Evolutionary conservation across 2,888 invertebrate genomes (phyloP), one percentile per base, ranked within the genome.

Genomic region (Orthonevra nobilis): DNA sequence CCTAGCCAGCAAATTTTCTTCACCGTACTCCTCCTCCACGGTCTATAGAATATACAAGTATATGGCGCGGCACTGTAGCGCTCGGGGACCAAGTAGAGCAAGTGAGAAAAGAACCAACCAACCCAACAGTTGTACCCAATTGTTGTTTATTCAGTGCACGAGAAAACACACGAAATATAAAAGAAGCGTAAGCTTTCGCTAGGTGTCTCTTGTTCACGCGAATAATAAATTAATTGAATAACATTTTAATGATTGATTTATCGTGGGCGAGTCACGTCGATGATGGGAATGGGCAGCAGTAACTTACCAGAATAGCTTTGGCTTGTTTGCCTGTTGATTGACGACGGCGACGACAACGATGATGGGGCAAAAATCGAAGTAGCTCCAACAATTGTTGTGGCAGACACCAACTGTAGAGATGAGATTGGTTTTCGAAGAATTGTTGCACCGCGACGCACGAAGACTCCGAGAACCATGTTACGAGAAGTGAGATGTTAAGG

Each of bases 271-370:
- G 12, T n/a, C n/a, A n/a, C n/a, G 48, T 56, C 26, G 66, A 60
- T 19, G 46, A 46, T 28, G 44, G 36, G 28, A 19, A 28, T 14
- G n/a, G 7, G 12, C 28, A 19, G 6, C 19, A 20, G 15, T 36
- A 6, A 79, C 79, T 79, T 79, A 79, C 79, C 79, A 73, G 73
- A 79, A 73, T 73, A 79, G 52, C 38, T 48, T 73, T 42, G 30
- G 73, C 73, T 42, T 34, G 48, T 68, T 79, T 73, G 79, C 79
- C 79, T 79, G 79, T 79, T 79, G 79, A 79, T 79, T 73, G 73
- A 79, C 26, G 56, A 46, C 52, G 14, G 56, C 58, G 17, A 52
- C 30, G 19, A 68, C 56, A 44, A 20, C 19, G 42, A 5, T 32
- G 58, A 23, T 15, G 74, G 20, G 38, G 32, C 30, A 40, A 64